These are phyloP conservation scores for Lamproptera curius DNA, from an alignment of 2,888 invertebrate species.

Conservation along the genomic window DNA sequence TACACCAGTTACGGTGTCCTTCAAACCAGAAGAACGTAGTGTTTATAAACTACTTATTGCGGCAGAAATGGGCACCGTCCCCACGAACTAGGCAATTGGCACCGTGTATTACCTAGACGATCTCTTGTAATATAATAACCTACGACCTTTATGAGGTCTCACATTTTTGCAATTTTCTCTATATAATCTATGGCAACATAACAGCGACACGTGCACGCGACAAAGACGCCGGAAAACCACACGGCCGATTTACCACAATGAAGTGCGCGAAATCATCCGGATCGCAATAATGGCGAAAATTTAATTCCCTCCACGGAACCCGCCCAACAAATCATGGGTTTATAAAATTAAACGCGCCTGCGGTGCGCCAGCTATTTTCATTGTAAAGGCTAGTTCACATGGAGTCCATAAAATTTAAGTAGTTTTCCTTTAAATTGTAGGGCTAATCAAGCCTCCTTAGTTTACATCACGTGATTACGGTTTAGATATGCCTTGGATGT, in stretches of 20 bases:
- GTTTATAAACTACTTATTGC: no score
- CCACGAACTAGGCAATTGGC: no score
- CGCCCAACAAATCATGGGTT: slow-evolving; percentile 42
- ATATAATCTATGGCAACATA: no score
- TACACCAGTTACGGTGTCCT: no score
- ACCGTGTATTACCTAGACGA: no score
- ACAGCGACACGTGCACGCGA: no score
- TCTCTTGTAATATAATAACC: no score
- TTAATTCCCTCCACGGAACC: slow-evolving; percentile 22
- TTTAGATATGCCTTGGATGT: neutral
- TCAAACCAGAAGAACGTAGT: no score
- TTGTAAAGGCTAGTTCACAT: slow-evolving; percentile 12
- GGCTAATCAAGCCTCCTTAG: neutral
- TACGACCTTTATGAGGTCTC: no score
- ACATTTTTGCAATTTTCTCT: no score
- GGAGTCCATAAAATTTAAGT: neutral
- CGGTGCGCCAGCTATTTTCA: slow-evolving; percentile 21
- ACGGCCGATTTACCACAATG: slow-evolving; percentile 9
- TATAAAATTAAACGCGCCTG: slow-evolving; percentile 35
- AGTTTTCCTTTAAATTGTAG: neutral
- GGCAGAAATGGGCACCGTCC: no score
- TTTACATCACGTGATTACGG: neutral
- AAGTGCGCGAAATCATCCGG: slow-evolving; percentile 11
- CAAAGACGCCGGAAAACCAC: neutral
- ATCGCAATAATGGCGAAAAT: slow-evolving; percentile 31